Evolutionary conservation across 2,888 invertebrate species (phyloP), one percentile per base, ranked within the genome.

Genomic region (Nomada goodeniana): DNA sequence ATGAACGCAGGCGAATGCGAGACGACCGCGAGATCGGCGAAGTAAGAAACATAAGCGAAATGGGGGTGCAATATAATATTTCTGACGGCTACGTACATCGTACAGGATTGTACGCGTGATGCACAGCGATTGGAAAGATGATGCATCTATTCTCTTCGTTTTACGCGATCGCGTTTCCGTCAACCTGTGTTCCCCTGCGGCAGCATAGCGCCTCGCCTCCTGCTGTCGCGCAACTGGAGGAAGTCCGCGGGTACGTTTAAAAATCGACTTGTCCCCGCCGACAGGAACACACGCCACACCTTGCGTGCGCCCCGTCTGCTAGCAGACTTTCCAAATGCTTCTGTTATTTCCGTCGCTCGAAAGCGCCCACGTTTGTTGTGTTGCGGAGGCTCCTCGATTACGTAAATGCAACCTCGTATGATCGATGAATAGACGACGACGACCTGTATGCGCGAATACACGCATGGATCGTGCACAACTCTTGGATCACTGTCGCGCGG

Each of bases 321-420:
- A 76, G 13, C 36, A 36, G 36, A 67, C 67, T 55, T 78, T 78
- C 26, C 77, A 61, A 78, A 76, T 60, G 78, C 29, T 60, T 60
- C 59, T 50, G 77, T 67, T 77, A 77, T 78, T 78, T 68, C 68
- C 61, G 50, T 78, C 78, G 78, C 60, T 67, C 60, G 67, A 76
- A 65, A 77, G n/a, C 77, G 50, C 3, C 64, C 10, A 3, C n/a
- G 18, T 26, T 2, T 18, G 9, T n/a, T 9, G 20, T 42, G 10
- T 11, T 11, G 7, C 26, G 23, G 20, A 15, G 29, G 44, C 55
- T 73, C 36, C 20, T 72, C 20, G 15, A 47, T 78, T 77, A 50
- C 68, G 78, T 55, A 77, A 78, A 26, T 13, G n/a, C 18, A 53
- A 65, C 77, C 65, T 77, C 77, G 77, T 15, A 67, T 47, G 61